Conservation (phyloP, 1,140 invertebrate genomes). For the Ceratosolen fusciceps region DNA sequence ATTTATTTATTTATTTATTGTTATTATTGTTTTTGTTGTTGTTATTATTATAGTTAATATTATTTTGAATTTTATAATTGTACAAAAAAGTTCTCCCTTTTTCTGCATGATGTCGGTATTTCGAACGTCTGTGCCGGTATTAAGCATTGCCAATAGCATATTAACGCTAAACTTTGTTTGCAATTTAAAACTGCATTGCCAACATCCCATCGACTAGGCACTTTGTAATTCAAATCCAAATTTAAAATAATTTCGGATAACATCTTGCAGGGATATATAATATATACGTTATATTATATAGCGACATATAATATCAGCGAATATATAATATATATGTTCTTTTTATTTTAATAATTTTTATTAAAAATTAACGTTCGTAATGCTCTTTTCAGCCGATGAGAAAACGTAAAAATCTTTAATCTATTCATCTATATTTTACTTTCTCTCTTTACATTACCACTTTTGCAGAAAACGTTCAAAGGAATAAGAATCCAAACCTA, state of each 20-base stretch:
- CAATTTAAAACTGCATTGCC: slow-evolving; percentile 16
- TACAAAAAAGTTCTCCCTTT: slow-evolving; percentile 49
- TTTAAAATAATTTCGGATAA: slow-evolving; percentile 35
- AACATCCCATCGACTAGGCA: slow-evolving; percentile 37
- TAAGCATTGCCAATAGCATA: slow-evolving; percentile 18
- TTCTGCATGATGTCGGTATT: slow-evolving; percentile 46
- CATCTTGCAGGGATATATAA: too few relatives aligned
- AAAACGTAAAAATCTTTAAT: background rate
- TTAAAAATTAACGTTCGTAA: too few relatives aligned
- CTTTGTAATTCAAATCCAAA: slow-evolving; percentile 40
- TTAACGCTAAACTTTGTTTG: background rate
- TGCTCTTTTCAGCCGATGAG: background rate
- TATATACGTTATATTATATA: too few relatives aligned
- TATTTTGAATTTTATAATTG: slow-evolving; percentile 1
- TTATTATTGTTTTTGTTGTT: too few relatives aligned
- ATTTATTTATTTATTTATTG: slow-evolving; percentile 9
- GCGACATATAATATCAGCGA: too few relatives aligned
- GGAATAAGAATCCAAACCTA: too few relatives aligned
- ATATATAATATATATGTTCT: slow-evolving; percentile 6
- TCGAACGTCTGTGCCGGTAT: background rate
- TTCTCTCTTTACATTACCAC: too few relatives aligned
- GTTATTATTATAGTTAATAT: too few relatives aligned
- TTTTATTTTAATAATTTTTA: too few relatives aligned
- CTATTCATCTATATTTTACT: too few relatives aligned
- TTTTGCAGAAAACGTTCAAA: too few relatives aligned